These are phyloP conservation scores for Bedellia somnulentella DNA, from an alignment of 2,888 invertebrate genomes.

Conservation along the genomic window DNA sequence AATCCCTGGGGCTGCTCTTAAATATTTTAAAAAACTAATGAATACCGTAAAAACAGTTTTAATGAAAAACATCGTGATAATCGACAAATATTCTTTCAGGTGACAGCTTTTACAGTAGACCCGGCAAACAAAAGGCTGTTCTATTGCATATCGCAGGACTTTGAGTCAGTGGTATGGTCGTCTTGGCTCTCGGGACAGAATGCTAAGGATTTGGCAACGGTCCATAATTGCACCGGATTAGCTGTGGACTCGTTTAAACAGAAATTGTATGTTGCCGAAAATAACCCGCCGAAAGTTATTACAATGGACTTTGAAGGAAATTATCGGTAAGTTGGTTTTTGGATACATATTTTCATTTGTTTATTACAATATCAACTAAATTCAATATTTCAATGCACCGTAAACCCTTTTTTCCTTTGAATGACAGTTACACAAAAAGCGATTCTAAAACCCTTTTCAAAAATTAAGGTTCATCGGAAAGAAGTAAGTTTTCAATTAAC, in stretches of 20 bases:
- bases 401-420: too few relatives aligned
- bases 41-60: too few relatives aligned
- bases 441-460: too few relatives aligned
- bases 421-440: too few relatives aligned
- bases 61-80: too few relatives aligned
- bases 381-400: too few relatives aligned
- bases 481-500: too few relatives aligned
- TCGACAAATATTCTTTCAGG: conserved; percentile 22
- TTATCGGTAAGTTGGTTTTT: conserved; percentile 19
- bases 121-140: conserved; percentile 61
- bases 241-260: conserved; percentile 56
- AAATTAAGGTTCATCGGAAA: too few relatives aligned
- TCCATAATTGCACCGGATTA: conserved; percentile 37
- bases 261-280: conserved; percentile 77
- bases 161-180: conserved; percentile 52
- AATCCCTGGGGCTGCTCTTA: too few relatives aligned
- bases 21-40: too few relatives aligned
- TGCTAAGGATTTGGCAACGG: conserved; percentile 29
- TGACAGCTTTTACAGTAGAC: conserved; percentile 67
- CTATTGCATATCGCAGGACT: conserved; percentile 50
- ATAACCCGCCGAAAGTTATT: conserved; percentile 35
- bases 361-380: background rate
- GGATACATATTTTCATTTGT: background rate
- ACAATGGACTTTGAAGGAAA: conserved; percentile 31
- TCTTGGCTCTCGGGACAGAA: conserved; percentile 55